phyloP scores from a whole-genome alignment of 2,113 vertebrate genomes.

The Oxygymnocypris stewartii region DNA sequence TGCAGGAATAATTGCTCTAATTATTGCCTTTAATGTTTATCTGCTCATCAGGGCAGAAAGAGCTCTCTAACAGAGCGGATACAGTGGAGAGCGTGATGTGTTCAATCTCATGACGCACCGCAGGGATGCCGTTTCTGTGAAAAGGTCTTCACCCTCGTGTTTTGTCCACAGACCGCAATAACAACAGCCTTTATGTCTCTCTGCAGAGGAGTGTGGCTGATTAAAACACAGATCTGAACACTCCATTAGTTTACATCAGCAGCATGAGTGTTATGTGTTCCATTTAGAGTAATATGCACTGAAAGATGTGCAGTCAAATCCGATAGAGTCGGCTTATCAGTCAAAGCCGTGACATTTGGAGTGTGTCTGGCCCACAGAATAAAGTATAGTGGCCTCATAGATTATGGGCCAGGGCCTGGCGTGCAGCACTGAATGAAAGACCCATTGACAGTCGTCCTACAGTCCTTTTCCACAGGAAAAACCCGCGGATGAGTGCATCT shows the following conservation, averaged over 20 bases:
- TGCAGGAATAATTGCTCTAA: constrained; percentile 65
- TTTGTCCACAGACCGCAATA: constrained; percentile 68
- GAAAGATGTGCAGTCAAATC: neutral
- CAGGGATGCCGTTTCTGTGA: constrained; percentile 70
- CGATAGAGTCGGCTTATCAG: neutral
- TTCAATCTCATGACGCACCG: constrained; percentile 76
- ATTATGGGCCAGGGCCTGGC: constrained; percentile 23
- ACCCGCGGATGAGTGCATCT: constrained; percentile 49
- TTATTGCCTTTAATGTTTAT: constrained; percentile 72
- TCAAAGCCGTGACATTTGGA: neutral
- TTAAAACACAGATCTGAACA: neutral
- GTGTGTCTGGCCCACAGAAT: neutral
- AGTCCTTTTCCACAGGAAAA: constrained; percentile 54
- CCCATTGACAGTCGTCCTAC: constrained; percentile 50
- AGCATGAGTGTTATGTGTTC: neutral
- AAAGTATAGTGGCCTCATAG: constrained; percentile 32
- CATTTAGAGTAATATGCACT: neutral
- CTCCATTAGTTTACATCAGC: neutral
- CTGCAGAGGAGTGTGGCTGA: neutral
- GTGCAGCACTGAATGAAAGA: constrained; percentile 58
- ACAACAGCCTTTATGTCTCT: constrained; percentile 47
- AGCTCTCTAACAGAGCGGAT: constrained; percentile 71
- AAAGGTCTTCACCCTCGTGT: constrained; percentile 72
- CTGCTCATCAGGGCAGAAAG: constrained; percentile 74
- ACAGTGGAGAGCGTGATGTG: constrained; percentile 67